These are phyloP conservation scores for Botia almorhae DNA, from an alignment of 2,797 vertebrate genomes.

Conservation along the genomic window DNA sequence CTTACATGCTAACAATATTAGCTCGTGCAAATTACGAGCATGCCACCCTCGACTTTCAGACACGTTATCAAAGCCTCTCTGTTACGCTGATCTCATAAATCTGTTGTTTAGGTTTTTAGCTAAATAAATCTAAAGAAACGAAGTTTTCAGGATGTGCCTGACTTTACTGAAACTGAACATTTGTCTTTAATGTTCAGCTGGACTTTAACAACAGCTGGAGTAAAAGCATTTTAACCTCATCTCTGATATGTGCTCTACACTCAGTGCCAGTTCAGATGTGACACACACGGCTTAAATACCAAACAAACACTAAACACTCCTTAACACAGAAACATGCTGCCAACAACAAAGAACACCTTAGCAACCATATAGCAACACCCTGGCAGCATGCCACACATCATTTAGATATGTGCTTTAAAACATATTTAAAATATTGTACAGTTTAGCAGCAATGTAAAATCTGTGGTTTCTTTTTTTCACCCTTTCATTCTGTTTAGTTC, in stretches of 20 bases:
- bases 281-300: background rate
- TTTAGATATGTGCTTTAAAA: background rate
- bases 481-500: conserved; percentile 13
- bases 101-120: conserved; percentile 12
- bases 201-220: too few relatives aligned
- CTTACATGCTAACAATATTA: conserved; percentile 54
- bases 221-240: background rate
- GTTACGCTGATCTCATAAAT: background rate
- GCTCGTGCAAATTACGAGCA: conserved; percentile 49
- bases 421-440: background rate
- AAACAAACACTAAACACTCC: background rate
- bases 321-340: background rate
- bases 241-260: background rate
- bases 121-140: background rate
- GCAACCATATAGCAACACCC: background rate
- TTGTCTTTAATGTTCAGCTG: too few relatives aligned
- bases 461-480: background rate
- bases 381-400: background rate
- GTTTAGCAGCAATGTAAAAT: background rate
- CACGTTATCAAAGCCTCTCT: conserved; percentile 13
- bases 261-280: background rate
- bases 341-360: background rate
- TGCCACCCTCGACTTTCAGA: conserved; percentile 45
- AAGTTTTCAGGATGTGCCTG: background rate
- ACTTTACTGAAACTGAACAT: background rate